Evolutionary conservation across 2,113 vertebrate genomes (phyloP).

Genomic region (Anthoscopus minutus): DNA sequence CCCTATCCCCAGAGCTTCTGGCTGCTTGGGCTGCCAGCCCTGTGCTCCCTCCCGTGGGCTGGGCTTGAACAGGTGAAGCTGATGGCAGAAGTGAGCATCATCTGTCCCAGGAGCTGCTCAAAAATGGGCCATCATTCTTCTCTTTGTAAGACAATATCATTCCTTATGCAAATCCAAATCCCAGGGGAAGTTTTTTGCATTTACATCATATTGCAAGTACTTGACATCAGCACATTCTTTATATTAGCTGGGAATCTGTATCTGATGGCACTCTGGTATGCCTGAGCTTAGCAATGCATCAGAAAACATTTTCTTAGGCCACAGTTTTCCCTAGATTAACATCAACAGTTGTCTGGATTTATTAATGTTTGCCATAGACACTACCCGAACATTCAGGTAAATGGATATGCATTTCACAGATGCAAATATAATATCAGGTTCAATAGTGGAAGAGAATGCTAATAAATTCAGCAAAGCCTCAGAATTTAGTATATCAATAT

Average conservation of each 20-base stretch:
- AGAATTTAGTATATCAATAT: background rate
- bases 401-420: background rate
- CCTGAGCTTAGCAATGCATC: background rate
- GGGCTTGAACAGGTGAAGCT: background rate
- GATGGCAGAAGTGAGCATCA: background rate
- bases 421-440: background rate
- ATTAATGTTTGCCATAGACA: background rate
- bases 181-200: background rate
- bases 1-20: fast-evolving
- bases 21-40: background rate
- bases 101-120: fast-evolving
- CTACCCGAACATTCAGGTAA: background rate
- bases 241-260: background rate
- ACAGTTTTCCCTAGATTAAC: background rate
- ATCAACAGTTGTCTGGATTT: background rate
- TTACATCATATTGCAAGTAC: background rate
- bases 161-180: background rate
- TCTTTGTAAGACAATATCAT: background rate
- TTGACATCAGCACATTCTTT: background rate
- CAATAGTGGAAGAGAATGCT: background rate
- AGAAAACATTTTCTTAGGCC: background rate
- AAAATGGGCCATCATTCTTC: fast-evolving
- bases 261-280: background rate
- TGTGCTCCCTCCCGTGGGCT: fast-evolving
- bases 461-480: background rate